Conservation (phyloP, 2,888 invertebrate genomes). For the Drosophila colorata region DNA sequence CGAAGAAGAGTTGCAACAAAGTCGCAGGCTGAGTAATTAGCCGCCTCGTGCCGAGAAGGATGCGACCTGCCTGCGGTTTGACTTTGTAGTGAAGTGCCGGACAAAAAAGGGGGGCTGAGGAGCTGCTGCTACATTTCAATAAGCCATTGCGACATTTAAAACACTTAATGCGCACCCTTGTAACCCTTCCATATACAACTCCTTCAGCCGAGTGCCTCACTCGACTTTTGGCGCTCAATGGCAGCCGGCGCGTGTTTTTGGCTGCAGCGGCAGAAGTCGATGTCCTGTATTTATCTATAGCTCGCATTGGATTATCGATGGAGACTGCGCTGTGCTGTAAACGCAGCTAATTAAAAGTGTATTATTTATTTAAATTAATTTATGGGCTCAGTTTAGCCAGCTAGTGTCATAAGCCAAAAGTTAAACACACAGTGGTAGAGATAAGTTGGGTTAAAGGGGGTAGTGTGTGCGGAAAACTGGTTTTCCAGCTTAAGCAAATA, state of each 20-base stretch:
- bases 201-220: constrained; percentile 22
- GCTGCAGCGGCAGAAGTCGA: background rate
- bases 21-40: constrained; percentile 72
- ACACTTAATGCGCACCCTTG: constrained; percentile 61
- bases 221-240: constrained; percentile 37
- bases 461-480: constrained; percentile 54
- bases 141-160: constrained; percentile 68
- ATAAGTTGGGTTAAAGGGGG: background rate
- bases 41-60: constrained; percentile 50
- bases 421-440: constrained; percentile 49
- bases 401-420: constrained; percentile 60
- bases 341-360: constrained; percentile 77
- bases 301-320: constrained; percentile 18
- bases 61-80: constrained; percentile 62
- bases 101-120: background rate
- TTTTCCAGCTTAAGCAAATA: constrained; percentile 60
- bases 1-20: constrained; percentile 60
- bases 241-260: constrained; percentile 14
- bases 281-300: constrained; percentile 31
- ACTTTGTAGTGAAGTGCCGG: constrained; percentile 73
- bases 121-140: constrained; percentile 53
- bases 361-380: constrained; percentile 74
- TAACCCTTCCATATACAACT: constrained; percentile 42
- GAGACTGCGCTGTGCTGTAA: constrained; percentile 5
- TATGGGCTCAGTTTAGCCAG: constrained; percentile 53